Percentiles rank a stretch among this genome's conserved stretches.
Conservation (phyloP, 2,797 vertebrate species). For the Salmo trutta region DNA sequence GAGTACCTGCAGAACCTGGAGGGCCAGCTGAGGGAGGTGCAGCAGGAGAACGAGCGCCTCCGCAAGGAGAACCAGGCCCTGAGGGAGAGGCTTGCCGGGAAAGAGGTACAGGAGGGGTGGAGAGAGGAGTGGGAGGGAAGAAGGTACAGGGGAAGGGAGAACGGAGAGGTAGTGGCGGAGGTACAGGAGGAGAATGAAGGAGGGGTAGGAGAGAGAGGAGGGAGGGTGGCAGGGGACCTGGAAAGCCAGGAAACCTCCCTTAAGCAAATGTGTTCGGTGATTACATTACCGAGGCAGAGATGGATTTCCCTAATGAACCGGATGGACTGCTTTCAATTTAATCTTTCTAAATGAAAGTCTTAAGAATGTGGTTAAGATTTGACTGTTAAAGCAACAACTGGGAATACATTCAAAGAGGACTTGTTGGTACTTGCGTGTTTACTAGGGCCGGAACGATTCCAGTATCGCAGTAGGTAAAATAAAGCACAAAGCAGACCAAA, state of each 20-base stretch:
- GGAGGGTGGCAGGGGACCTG: background rate
- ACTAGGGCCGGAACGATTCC: too few relatives aligned
- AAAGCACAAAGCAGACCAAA: too few relatives aligned
- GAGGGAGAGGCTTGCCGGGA: conserved; percentile 78
- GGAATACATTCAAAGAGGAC: background rate
- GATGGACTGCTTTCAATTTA: background rate
- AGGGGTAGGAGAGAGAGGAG: too few relatives aligned
- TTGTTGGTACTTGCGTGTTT: too few relatives aligned
- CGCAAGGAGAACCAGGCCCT: conserved; percentile 84
- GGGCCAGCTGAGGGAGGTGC: conserved; percentile 80
- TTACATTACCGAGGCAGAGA: background rate
- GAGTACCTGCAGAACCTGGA: conserved; percentile 91
- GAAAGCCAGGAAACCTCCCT: conserved; percentile 42
- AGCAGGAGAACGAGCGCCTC: conserved; percentile 85
- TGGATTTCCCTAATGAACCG: background rate
- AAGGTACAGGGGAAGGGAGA: background rate
- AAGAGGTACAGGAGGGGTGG: conserved; percentile 65
- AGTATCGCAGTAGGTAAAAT: too few relatives aligned
- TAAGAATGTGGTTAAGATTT: too few relatives aligned
- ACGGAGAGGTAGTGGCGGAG: conserved; percentile 36
- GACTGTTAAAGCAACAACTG: too few relatives aligned
- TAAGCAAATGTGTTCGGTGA: background rate
- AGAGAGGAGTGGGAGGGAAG: background rate
- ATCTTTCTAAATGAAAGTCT: background rate
- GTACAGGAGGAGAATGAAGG: conserved; percentile 72